Base-by-base conservation (phyloP, 2,888 invertebrate genomes). In the Eudasyphora cyanicolor region DNA sequence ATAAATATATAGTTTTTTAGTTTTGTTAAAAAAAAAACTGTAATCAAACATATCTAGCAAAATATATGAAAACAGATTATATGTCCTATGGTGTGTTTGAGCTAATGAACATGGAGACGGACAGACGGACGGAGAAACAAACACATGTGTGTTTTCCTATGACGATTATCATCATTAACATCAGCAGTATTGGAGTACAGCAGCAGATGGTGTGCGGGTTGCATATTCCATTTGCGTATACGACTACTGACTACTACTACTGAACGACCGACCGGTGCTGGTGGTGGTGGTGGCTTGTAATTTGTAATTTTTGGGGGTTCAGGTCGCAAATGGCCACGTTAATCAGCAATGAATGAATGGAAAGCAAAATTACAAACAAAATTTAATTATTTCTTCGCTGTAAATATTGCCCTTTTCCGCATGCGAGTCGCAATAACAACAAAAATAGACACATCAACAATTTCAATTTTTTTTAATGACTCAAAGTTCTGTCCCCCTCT, bases 361-460 rank as follows among this genome's bases (percentile, higher is more conserved):
- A 24, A 29, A 67, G 19, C 38, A 17, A n/a, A n/a, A n/a, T n/a
- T n/a, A n/a, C n/a, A 38, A 19, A 29, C 6, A 62, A 62, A 60
- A 29, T 29, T 35, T 60, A 73, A 73, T 75, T 79, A 71, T 57
- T 49, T 82, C 73, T 21, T 32, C 24, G 19, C 17, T 7, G 32
- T 70, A 80, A 64, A 70, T 80, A 76, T 76, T 77, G 77, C 70
- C 80, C 83, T 83, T 75, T 83, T 80, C 83, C 77, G 80, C 24
- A 42, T 45, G 45, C 60, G 32, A 79, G 12, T 35, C 5, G 49
- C 12, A 27, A 4, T 24, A 24, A 57, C 57, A 21, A 57, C n/a
- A n/a, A n/a, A n/a, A n/a, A n/a, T 57, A 14, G 27, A 57, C 24
- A 57, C 42, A 67, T 27, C 17, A 67, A 24, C 42, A n/a, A n/a